Base-by-base conservation (phyloP, 2,113 vertebrate species). In the Indicator indicator region DNA sequence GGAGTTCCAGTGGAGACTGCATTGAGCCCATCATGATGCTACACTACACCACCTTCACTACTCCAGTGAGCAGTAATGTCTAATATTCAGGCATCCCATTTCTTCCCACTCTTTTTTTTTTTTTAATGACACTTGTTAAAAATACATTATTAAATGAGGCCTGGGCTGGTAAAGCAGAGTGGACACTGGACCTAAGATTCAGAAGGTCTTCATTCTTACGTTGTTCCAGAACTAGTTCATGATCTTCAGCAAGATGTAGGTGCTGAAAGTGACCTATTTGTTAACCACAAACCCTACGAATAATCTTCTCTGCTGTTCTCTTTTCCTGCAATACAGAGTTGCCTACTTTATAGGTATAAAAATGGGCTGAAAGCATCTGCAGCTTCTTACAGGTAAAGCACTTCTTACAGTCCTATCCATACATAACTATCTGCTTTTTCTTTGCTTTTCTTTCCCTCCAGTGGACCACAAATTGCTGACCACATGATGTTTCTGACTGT, bases 381-480 rank as follows among this genome's bases (percentile, higher is more conserved):
- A 58, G 33, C 58, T 83, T 58, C 80, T 90, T 9, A 63, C 15
- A 74, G 52, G 32, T 60, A 71, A 85, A 77, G 56, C 46, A 40
- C 36, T 79, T 7, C 3, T 36, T 36, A 28, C 2, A 56, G 28
- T 38, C 24, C 40, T 71, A 64, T 3, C 70, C 60, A 83, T 23
- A 64, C 50, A 46, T 21, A 95, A 83, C 28, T 28, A 87, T 54
- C 72, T 83, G 23, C 46, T 48, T 62, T 23, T 70, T 92, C 68
- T 72, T 94, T 78, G 76, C 68, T 75, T 75, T 85, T 83, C 71
- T 81, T 86, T 65, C n/a, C 54, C 65, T 91, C 60, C 68, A 85
- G 28, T 18, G 33, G 46, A 60, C 89, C 60, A 67, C 52, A 38
- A 94, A 89, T 60, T 48, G 17, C 63, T 64, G 42, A 27, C 28